These are phyloP conservation scores for Hemichromis elongatus DNA, from an alignment of 2,113 vertebrate genomes.

Conservation along the genomic window DNA sequence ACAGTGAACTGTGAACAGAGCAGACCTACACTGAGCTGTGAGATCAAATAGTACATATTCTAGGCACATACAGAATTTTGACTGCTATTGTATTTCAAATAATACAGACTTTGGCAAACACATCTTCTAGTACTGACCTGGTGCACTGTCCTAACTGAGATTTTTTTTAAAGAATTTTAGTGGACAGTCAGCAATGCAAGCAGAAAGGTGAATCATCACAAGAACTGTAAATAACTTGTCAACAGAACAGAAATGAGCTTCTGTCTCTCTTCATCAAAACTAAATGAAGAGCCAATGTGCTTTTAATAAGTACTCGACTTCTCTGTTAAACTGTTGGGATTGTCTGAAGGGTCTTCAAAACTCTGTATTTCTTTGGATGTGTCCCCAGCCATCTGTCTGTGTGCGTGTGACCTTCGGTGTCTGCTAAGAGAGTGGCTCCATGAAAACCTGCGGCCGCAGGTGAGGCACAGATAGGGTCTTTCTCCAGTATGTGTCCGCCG, in stretches of 20 bases:
- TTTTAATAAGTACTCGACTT: fast-evolving
- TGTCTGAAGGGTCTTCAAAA: constrained; percentile 4
- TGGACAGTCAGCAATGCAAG: background rate
- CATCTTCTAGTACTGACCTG: background rate
- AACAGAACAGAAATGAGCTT: background rate
- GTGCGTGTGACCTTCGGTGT: constrained; percentile 51
- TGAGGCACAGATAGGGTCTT: constrained; percentile 43
- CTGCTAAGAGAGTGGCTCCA: constrained; percentile 65
- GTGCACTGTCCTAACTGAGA: background rate
- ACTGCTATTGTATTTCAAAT: background rate
- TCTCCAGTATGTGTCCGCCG: constrained; percentile 62
- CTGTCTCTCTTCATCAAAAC: background rate
- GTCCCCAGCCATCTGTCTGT: constrained; percentile 32
- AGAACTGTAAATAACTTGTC: background rate
- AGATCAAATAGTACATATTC: background rate
- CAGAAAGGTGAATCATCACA: background rate
- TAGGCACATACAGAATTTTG: background rate
- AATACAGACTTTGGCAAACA: background rate
- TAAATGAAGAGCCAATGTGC: background rate
- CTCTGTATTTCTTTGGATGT: background rate
- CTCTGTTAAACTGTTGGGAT: background rate
- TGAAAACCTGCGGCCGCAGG: background rate
- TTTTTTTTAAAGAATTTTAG: background rate
- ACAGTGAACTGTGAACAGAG: background rate
- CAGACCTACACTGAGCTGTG: background rate